Percentiles rank a stretch among this genome's conserved stretches.
These are phyloP conservation scores for Corapipo altera DNA, from an alignment of 2,113 vertebrate genomes.

Conservation along the genomic window DNA sequence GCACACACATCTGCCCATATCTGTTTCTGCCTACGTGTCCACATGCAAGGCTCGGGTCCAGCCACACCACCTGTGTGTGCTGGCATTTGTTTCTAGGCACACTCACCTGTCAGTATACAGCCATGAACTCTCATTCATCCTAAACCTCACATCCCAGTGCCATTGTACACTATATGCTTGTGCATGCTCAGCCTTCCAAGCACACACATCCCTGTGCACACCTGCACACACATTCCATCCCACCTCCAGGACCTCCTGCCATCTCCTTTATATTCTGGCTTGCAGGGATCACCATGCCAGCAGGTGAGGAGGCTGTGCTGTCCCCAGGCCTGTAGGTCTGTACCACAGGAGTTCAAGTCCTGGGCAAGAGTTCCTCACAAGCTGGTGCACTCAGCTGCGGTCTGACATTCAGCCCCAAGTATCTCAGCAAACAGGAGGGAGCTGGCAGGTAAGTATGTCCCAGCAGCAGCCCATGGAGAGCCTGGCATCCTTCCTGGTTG, in stretches of 20 bases:
- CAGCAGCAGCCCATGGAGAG: neutral
- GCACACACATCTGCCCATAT: neutral
- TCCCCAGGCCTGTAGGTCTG: neutral
- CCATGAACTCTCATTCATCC: too few relatives aligned
- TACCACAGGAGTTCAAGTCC: neutral
- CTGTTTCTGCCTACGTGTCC: neutral
- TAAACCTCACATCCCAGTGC: neutral
- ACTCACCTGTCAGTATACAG: fast-evolving
- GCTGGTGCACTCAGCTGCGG: fast-evolving
- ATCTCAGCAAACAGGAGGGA: neutral
- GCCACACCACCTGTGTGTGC: neutral
- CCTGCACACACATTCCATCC: neutral
- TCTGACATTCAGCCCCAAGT: neutral
- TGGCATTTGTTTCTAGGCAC: fast-evolving
- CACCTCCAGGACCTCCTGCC: neutral
- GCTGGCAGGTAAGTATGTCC: neutral
- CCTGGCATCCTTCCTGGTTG: neutral
- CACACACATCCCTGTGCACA: neutral
- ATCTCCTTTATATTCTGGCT: neutral
- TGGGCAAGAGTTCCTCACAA: neutral
- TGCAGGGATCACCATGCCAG: neutral
- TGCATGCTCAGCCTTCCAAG: fast-evolving
- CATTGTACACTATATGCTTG: neutral
- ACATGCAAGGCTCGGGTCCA: neutral
- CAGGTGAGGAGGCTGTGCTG: neutral